Evolutionary conservation across 2,888 invertebrate species (phyloP).

Genomic region (Luffia ferchaultella): DNA sequence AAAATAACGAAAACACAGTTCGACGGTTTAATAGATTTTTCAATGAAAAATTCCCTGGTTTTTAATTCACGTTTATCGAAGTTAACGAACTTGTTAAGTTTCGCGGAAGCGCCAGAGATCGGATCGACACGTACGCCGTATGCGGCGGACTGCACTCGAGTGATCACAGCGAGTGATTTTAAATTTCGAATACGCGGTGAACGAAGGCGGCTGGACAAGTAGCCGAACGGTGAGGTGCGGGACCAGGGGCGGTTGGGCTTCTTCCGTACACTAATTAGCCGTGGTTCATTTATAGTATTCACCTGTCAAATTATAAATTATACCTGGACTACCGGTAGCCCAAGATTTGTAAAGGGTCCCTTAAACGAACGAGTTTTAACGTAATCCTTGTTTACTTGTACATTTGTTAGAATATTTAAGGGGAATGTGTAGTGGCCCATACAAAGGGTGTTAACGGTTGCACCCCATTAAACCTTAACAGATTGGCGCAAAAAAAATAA

Average conservation of each 20-base stretch:
- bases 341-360: too few species aligned
- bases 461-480: too few species aligned
- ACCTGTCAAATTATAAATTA: background rate
- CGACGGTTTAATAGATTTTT: too few species aligned
- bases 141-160: slow-evolving; percentile 42
- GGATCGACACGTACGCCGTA: slow-evolving; percentile 34
- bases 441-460: too few species aligned
- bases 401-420: too few species aligned
- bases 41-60: slow-evolving; percentile 25
- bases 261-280: background rate
- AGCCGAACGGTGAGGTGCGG: background rate
- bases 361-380: too few species aligned
- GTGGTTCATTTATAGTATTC: background rate
- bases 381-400: too few species aligned
- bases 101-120: slow-evolving; percentile 21
- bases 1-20: slow-evolving; percentile 18
- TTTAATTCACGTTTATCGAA: slow-evolving; percentile 33
- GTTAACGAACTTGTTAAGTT: slow-evolving; percentile 47
- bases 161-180: slow-evolving; percentile 19
- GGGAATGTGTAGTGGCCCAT: too few species aligned
- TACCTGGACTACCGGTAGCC: too few species aligned
- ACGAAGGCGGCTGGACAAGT: slow-evolving; percentile 1
- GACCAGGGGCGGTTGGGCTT: background rate
- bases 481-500: too few species aligned
- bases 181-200: background rate